Base-by-base conservation (phyloP, 2,113 vertebrate species). In the Chionodraco myersi region DNA sequence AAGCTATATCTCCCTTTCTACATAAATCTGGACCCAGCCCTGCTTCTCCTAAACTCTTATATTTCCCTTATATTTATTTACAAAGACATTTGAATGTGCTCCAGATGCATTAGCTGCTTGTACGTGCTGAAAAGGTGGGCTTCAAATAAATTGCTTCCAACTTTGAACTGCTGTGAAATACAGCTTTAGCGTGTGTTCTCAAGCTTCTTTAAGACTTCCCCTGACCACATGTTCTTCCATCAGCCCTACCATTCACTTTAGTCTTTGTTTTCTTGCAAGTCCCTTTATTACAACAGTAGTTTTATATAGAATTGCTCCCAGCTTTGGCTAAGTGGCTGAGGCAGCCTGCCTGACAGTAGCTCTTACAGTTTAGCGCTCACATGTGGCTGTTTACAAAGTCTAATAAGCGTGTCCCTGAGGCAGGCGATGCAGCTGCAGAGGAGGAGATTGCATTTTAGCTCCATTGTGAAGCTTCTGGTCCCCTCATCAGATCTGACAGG, bases 361-460 rank as follows among this genome's bases (percentile, higher is more conserved):
- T 88, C 84, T 89, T 75, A 84, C 80, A 87, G 82, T 90, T 86
- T 88, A 92, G 80, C 56, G 21, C 82, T 91, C 85, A 85, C 77
- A 86, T 90, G 83, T 83, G 75, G 81, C 90, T 94, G 92, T 94
- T 94, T 94, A 94, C 90, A 91, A 93, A 92, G 88, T 92, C 92
- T 94, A 91, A 93, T 91, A 93, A 89, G 89, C 76, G 59, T 84
- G 85, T 94, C 91, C 90, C 90, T 53, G 75, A 91, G 91, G 92
- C 85, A 75, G 81, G 30, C 84, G 83, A 64, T 85, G 86, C 93
- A 87, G 86, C 87, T 88, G 87, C 83, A 85, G 86, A 86, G 89
- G 80, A 92, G 90, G 91, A 95, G 92, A 95, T 94, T 95, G 90
- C 82, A 92, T 93, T 94, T 92, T 92, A 91, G 90, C 88, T 85